Evolutionary conservation across 1,140 invertebrate genomes (phyloP).

Genomic region (Drosophila lini): DNA sequence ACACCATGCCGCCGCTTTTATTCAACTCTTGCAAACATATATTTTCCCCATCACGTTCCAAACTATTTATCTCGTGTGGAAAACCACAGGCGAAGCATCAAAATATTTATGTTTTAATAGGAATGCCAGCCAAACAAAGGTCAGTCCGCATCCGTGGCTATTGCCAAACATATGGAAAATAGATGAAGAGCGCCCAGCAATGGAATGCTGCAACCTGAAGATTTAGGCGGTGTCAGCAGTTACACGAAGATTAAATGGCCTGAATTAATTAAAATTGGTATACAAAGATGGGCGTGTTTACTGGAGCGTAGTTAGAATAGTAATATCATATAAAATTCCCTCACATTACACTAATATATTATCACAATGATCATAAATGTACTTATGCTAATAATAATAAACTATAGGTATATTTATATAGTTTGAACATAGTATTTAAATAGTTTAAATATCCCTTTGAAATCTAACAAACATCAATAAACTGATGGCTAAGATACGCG

Average conservation of each 20-base stretch:
- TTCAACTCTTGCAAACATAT: conserved; percentile 30
- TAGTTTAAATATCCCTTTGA: neutral
- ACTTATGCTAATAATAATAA: no score
- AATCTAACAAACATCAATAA: neutral
- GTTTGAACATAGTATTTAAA: no score
- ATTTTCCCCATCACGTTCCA: conserved; percentile 49
- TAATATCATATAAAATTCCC: neutral
- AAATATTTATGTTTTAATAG: conserved; percentile 44
- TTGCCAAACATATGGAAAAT: conserved; percentile 51
- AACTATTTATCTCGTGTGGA: conserved; percentile 45
- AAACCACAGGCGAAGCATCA: conserved; percentile 39
- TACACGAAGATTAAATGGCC: conserved; percentile 12
- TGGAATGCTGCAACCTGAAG: conserved; percentile 34
- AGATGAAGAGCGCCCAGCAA: conserved; percentile 17
- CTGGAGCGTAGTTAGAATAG: neutral
- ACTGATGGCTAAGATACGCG: no score
- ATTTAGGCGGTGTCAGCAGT: neutral
- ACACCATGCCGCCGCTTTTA: conserved; percentile 20
- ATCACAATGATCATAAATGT: no score
- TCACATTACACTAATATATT: neutral
- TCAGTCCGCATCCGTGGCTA: conserved; percentile 25
- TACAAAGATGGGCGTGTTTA: neutral
- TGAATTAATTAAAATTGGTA: conserved; percentile 1
- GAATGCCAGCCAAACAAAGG: conserved; percentile 46
- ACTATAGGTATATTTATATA: no score